These are phyloP conservation scores for Phylloscopus collybita DNA, from an alignment of 2,797 vertebrate genomes.

Conservation along the genomic window DNA sequence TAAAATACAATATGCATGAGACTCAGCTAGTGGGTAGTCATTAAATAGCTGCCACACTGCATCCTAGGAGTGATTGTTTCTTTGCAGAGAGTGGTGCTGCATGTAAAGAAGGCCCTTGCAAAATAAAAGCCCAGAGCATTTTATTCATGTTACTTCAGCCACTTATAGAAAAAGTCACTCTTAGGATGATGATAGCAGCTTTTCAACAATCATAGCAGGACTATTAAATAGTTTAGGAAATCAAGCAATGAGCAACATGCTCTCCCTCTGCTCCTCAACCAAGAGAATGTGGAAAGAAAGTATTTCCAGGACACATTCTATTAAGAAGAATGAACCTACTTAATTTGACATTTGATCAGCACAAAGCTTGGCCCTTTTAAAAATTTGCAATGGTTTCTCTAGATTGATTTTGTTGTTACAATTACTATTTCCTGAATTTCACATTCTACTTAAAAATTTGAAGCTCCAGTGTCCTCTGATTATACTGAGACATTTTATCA, in stretches of 20 bases:
- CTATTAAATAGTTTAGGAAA: constrained; percentile 1
- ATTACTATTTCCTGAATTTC: constrained; percentile 19
- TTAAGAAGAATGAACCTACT: neutral
- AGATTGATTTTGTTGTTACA: neutral
- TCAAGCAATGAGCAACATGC: neutral
- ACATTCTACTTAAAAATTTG: neutral
- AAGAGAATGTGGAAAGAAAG: neutral
- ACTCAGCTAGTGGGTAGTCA: neutral
- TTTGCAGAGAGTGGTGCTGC: neutral
- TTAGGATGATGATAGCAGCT: neutral
- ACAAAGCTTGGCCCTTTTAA: neutral
- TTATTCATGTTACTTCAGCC: neutral
- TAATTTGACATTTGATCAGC: neutral
- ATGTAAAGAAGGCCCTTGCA: neutral
- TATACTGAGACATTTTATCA: constrained; percentile 7
- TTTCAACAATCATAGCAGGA: neutral
- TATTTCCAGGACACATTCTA: neutral
- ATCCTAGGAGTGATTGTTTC: neutral
- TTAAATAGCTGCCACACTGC: neutral
- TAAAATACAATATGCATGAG: neutral
- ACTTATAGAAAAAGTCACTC: neutral
- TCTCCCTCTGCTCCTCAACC: neutral
- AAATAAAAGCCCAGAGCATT: neutral
- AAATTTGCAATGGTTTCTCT: neutral
- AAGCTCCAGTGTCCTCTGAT: neutral